These are phyloP conservation scores for Anticlea derivata DNA, from an alignment of 2,888 invertebrate genomes.

Conservation along the genomic window DNA sequence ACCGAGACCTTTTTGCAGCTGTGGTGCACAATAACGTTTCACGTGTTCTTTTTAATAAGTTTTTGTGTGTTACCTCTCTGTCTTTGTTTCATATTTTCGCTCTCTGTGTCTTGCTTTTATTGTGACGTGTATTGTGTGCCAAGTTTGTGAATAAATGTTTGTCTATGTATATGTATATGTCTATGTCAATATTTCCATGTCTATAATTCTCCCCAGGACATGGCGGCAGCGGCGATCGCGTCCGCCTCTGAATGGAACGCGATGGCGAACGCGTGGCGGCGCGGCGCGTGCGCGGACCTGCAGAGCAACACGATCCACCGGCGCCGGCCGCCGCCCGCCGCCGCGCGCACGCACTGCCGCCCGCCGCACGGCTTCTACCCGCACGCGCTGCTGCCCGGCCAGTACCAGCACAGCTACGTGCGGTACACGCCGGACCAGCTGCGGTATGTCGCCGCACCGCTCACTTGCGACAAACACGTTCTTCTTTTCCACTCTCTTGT, in stretches of 20 bases:
- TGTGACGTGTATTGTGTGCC: no score
- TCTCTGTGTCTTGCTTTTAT: no score
- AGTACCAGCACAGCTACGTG: slow-evolving; percentile 94
- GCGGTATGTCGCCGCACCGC: slow-evolving; percentile 38
- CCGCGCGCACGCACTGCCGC: slow-evolving; percentile 52
- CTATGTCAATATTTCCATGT: no score
- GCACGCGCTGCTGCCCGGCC: slow-evolving; percentile 97
- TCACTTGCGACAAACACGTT: no score
- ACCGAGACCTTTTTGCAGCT: no score
- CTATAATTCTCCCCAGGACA: slow-evolving; percentile 74
- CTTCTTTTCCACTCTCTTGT: no score
- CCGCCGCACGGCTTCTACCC: slow-evolving; percentile 90
- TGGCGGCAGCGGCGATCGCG: slow-evolving; percentile 92
- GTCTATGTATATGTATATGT: no score
- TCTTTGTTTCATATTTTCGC: no score
- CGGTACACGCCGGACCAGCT: slow-evolving; percentile 92
- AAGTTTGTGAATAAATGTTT: no score
- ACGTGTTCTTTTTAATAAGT: no score
- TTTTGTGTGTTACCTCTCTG: no score
- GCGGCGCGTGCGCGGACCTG: slow-evolving; percentile 93
- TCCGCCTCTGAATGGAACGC: slow-evolving; percentile 95
- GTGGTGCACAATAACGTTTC: no score
- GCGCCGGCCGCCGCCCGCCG: slow-evolving; percentile 44
- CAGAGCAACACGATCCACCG: slow-evolving; percentile 95
- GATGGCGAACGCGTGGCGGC: slow-evolving; percentile 90